Evolutionary conservation across 2,113 vertebrate genomes (phyloP).

Genomic region (Mus pahari): DNA sequence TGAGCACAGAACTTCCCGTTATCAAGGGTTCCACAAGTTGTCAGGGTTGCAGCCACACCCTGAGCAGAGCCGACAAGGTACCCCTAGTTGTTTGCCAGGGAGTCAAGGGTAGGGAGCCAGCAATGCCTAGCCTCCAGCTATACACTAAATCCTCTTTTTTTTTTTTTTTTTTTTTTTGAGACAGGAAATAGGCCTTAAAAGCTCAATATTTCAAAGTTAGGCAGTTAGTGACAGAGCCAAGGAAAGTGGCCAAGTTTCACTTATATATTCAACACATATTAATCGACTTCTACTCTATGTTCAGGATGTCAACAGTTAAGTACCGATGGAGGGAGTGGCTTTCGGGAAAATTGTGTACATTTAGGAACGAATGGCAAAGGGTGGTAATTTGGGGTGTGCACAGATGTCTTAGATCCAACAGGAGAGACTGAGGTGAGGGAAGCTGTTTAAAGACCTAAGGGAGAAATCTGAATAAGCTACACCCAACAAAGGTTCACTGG

Average conservation of each 20-base stretch:
- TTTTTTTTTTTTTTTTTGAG: background rate
- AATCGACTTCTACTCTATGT: background rate
- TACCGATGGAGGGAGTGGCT: background rate
- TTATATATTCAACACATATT: slow-evolving; percentile 11
- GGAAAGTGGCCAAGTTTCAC: background rate
- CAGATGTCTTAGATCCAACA: background rate
- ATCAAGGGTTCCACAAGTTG: background rate
- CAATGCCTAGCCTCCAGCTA: background rate
- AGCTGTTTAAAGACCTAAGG: background rate
- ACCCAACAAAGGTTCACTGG: background rate
- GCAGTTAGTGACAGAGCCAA: background rate
- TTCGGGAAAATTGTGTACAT: background rate
- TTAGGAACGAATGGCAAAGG: background rate
- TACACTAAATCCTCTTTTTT: background rate
- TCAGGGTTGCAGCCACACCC: background rate
- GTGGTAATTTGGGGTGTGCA: background rate
- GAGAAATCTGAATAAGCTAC: background rate
- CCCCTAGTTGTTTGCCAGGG: background rate
- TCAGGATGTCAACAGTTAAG: background rate
- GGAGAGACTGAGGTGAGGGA: background rate
- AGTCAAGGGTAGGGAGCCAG: background rate
- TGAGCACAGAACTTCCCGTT: background rate
- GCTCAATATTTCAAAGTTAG: background rate
- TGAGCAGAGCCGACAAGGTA: background rate
- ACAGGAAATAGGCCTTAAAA: slow-evolving; percentile 1